Percentiles rank a stretch among this genome's conserved stretches.
These are phyloP conservation scores for Phaetusa simplex DNA, from an alignment of 2,113 vertebrate species.

Conservation along the genomic window DNA sequence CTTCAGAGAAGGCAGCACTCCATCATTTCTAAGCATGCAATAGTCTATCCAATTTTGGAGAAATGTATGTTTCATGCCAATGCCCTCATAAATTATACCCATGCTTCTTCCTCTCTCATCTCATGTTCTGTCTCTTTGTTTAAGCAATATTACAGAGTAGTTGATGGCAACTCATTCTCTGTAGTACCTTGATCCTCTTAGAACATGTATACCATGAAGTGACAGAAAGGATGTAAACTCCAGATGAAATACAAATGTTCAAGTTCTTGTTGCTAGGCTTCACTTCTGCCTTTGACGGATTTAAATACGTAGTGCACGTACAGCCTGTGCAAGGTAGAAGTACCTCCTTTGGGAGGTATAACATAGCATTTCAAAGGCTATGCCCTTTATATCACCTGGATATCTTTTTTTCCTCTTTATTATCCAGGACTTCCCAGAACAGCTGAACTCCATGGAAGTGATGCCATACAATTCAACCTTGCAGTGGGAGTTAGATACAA, in stretches of 20 bases:
- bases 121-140: neutral
- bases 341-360: neutral
- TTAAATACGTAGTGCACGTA: neutral
- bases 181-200: neutral
- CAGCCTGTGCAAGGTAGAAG: neutral
- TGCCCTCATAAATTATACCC: neutral
- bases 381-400: neutral
- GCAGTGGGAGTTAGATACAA: neutral
- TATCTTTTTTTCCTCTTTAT: neutral
- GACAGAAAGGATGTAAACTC: neutral
- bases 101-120: neutral
- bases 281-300: neutral
- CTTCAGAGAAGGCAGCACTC: slow-evolving; percentile 16
- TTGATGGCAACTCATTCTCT: neutral
- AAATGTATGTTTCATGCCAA: neutral
- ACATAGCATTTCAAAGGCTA: neutral
- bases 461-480: neutral
- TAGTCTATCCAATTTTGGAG: neutral
- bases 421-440: neutral
- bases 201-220: neutral
- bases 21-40: neutral
- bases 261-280: neutral
- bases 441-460: neutral
- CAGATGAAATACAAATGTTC: neutral
- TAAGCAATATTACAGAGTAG: neutral